phyloP scores from a whole-genome alignment of 2,113 vertebrate species.

The Pitta sordida region DNA sequence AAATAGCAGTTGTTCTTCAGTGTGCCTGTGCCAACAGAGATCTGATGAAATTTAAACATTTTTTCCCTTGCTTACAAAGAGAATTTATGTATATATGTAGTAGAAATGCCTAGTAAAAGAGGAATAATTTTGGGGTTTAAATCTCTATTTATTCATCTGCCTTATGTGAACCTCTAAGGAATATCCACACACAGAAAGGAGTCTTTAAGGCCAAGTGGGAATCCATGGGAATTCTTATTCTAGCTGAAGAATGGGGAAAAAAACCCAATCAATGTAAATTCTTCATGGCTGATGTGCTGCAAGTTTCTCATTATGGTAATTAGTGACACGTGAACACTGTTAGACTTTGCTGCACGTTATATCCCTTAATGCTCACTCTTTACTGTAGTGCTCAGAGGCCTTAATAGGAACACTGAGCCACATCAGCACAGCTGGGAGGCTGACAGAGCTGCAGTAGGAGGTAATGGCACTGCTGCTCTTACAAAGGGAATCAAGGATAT shows the following conservation, averaged over 20 bases:
- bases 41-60: not conserved
- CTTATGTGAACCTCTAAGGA: not conserved
- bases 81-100: not conserved
- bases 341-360: constrained; percentile 19
- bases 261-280: constrained; percentile 33
- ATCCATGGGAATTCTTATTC: not conserved
- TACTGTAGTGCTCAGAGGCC: not conserved
- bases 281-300: not conserved
- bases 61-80: not conserved
- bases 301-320: constrained; percentile 52
- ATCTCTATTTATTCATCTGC: not conserved
- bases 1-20: not conserved
- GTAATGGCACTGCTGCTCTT: not conserved
- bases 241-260: not conserved
- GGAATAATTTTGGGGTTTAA: not conserved
- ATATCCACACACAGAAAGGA: not conserved
- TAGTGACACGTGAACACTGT: constrained; percentile 29
- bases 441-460: not conserved
- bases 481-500: not conserved
- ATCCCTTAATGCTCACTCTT: constrained; percentile 27
- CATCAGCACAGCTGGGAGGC: not conserved
- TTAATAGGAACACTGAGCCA: not conserved
- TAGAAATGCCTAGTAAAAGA: not conserved
- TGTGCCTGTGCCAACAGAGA: not conserved
- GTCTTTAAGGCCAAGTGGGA: not conserved